phyloP scores from a whole-genome alignment of 2,888 invertebrate genomes.

The Lithophane leautieri region DNA sequence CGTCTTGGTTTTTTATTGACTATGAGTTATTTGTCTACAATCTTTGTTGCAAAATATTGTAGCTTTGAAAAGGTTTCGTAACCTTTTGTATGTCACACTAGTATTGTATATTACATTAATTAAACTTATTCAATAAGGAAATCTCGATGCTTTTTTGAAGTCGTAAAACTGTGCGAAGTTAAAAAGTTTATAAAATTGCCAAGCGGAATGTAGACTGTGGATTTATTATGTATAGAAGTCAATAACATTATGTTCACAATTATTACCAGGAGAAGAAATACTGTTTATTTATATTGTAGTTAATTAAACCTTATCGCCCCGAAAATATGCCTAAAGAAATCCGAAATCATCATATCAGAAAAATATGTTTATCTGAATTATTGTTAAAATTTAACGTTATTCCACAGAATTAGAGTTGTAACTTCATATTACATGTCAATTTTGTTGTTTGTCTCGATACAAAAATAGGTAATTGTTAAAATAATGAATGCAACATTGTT shows the following conservation, averaged over 20 bases:
- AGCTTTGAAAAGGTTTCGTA: not conserved
- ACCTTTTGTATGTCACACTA: not conserved
- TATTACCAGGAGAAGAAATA: not conserved
- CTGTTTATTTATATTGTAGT: not conserved
- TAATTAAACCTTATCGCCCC: not conserved
- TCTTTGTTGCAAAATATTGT: not conserved
- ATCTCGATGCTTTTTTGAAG: not conserved
- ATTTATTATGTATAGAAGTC: not conserved
- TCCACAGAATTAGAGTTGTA: not conserved
- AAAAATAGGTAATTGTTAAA: conserved; percentile 6
- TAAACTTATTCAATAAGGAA: not conserved
- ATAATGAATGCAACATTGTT: too few species aligned
- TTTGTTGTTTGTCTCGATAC: conserved; percentile 1
- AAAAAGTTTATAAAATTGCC: not conserved
- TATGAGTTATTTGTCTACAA: too few species aligned
- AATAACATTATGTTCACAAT: not conserved
- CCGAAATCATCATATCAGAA: not conserved
- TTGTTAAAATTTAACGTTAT: not conserved
- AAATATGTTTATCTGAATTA: not conserved
- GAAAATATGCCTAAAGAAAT: not conserved
- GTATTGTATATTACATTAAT: not conserved
- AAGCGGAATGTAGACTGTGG: not conserved
- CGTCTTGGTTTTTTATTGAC: too few species aligned
- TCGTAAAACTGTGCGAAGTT: not conserved
- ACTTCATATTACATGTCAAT: not conserved